Evolutionary conservation across 2,888 invertebrate genomes (phyloP).

Genomic region (Napeogenes sylphis): DNA sequence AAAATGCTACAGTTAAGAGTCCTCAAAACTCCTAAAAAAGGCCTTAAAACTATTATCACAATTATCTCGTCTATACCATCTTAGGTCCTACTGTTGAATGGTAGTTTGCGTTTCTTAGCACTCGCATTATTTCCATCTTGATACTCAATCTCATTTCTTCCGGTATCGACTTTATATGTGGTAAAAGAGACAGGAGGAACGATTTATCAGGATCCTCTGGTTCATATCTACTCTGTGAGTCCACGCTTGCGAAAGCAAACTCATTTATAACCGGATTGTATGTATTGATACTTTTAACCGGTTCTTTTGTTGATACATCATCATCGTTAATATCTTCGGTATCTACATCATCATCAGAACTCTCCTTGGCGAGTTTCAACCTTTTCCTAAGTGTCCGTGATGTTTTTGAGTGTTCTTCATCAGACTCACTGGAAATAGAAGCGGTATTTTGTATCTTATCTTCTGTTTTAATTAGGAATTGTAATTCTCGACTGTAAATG

Average conservation of each 20-base stretch:
- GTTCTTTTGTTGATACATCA: conserved; percentile 17
- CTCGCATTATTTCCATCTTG: conserved; percentile 69
- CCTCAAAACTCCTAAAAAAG: neutral
- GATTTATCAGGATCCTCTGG: conserved; percentile 60
- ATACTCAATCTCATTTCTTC: conserved; percentile 58
- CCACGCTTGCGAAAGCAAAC: conserved; percentile 65
- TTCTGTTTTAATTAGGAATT: conserved; percentile 56
- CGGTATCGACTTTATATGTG: conserved; percentile 63
- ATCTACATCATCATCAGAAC: conserved; percentile 47
- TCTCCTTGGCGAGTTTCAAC: conserved; percentile 46
- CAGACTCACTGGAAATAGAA: conserved; percentile 46
- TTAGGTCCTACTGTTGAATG: conserved; percentile 46
- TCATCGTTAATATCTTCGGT: conserved; percentile 42
- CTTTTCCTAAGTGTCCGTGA: conserved; percentile 50
- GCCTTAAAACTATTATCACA: conserved; percentile 1
- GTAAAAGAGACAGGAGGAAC: conserved; percentile 63
- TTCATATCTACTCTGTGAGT: conserved; percentile 43
- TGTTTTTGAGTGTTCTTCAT: conserved; percentile 39
- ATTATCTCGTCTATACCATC: conserved; percentile 24
- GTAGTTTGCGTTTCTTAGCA: conserved; percentile 58
- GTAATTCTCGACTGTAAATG: conserved; percentile 56
- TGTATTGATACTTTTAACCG: conserved; percentile 19
- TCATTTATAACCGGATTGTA: conserved; percentile 42
- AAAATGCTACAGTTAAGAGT: too few species aligned
- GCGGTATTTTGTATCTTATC: conserved; percentile 38